Percentiles rank a stretch among this genome's conserved stretches.
These are phyloP conservation scores for Sardinella longiceps DNA, from an alignment of 2,797 vertebrate genomes.

Conservation along the genomic window DNA sequence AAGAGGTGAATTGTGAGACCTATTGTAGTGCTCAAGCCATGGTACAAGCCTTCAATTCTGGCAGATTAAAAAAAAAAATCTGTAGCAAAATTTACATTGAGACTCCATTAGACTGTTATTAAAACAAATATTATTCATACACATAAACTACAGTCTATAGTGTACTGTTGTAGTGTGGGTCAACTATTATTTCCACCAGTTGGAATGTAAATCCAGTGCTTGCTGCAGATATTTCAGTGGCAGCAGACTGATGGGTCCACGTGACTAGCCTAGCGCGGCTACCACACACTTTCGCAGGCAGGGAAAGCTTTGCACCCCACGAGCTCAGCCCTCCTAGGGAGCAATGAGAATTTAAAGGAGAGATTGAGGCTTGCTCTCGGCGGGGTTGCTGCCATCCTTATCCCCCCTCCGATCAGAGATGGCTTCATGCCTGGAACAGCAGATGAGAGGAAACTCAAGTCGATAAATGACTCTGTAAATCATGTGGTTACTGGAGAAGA, in stretches of 20 bases:
- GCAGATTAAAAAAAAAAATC: no score
- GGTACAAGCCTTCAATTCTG: no score
- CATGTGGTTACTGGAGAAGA: slow-evolving; percentile 17
- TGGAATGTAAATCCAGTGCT: not conserved
- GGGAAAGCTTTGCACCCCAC: not conserved
- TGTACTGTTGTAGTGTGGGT: no score
- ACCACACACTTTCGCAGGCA: not conserved
- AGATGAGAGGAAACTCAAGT: not conserved
- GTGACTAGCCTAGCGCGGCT: not conserved
- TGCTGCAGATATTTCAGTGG: not conserved
- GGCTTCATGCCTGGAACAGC: slow-evolving; percentile 15
- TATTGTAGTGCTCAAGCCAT: not conserved
- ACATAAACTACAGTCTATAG: no score
- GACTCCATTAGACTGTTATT: no score
- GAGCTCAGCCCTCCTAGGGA: not conserved
- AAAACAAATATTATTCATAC: no score
- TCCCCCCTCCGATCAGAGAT: not conserved
- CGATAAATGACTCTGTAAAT: slow-evolving; percentile 24
- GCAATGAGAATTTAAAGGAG: slow-evolving; percentile 13
- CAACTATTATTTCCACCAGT: not conserved
- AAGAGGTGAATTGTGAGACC: not conserved
- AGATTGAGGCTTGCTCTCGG: not conserved
- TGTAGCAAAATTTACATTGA: no score
- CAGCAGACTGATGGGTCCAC: not conserved
- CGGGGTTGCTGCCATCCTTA: not conserved